These are phyloP conservation scores for Glaucomys volans DNA, from an alignment of 2,113 vertebrate genomes.

Conservation along the genomic window DNA sequence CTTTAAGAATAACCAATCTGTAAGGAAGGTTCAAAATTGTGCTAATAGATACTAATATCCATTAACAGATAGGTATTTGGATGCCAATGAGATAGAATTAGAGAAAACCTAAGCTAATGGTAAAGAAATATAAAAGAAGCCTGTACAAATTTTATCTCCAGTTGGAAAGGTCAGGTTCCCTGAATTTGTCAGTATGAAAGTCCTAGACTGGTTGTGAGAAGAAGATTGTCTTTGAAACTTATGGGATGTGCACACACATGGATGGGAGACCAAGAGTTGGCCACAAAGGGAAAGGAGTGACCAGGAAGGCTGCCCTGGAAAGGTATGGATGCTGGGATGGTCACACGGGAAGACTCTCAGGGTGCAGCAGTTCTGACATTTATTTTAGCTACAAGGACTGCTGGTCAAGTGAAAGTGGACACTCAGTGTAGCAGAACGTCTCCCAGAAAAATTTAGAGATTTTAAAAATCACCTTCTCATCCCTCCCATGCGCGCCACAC, in stretches of 20 bases:
- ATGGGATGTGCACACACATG: neutral
- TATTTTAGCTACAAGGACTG: neutral
- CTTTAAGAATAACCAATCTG: neutral
- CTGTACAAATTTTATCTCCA: neutral
- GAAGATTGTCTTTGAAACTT: neutral
- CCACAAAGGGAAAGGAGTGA: neutral
- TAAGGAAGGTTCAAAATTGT: neutral
- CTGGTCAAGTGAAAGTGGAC: neutral
- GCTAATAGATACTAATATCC: neutral
- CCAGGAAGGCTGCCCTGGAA: neutral
- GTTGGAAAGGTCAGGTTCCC: neutral
- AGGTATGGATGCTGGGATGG: neutral
- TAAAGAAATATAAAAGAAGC: neutral
- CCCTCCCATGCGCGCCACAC: neutral
- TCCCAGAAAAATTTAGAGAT: neutral
- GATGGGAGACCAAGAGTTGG: neutral
- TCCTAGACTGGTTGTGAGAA: neutral
- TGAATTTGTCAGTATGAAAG: neutral
- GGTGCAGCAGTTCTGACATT: neutral
- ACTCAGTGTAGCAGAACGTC: neutral
- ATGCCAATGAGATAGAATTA: neutral
- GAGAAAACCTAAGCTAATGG: neutral
- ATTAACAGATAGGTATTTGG: neutral
- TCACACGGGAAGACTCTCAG: neutral
- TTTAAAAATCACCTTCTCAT: neutral